phyloP scores from a whole-genome alignment of 2,888 invertebrate species.

The Erebia palarica region DNA sequence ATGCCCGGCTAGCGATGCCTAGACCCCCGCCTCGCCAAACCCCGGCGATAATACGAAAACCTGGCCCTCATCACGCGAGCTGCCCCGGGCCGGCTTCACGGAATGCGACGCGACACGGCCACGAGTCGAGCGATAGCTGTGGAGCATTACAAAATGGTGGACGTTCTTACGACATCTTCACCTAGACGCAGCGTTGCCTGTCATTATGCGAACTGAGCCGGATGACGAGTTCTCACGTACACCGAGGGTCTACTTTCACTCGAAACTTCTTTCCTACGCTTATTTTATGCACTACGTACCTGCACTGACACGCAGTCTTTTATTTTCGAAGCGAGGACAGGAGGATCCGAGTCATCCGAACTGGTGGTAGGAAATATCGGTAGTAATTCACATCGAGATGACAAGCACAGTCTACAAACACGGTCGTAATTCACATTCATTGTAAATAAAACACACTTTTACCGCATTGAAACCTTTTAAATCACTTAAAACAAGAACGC shows the following conservation, averaged over 20 bases:
- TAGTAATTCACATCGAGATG: slow-evolving; percentile 82
- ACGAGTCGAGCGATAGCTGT: slow-evolving; percentile 78
- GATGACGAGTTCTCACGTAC: slow-evolving; percentile 80
- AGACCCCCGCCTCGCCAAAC: slow-evolving; percentile 73
- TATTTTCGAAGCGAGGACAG: slow-evolving; percentile 84
- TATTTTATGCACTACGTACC: slow-evolving; percentile 79
- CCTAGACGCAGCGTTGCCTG: slow-evolving; percentile 77
- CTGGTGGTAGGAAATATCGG: slow-evolving; percentile 83
- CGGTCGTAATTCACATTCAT: slow-evolving; percentile 81
- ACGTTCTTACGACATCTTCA: slow-evolving; percentile 84
- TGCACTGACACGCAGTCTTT: slow-evolving; percentile 85
- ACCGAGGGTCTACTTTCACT: slow-evolving; percentile 81
- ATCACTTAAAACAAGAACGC: slow-evolving; percentile 74
- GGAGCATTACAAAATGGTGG: slow-evolving; percentile 83
- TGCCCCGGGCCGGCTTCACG: slow-evolving; percentile 76
- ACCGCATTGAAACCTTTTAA: slow-evolving; percentile 62
- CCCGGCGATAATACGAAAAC: slow-evolving; percentile 75
- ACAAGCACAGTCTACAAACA: slow-evolving; percentile 85
- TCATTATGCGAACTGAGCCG: slow-evolving; percentile 78
- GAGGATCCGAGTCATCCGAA: slow-evolving; percentile 78
- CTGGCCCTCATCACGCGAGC: slow-evolving; percentile 74
- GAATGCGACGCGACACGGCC: slow-evolving; percentile 78
- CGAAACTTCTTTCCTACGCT: slow-evolving; percentile 63
- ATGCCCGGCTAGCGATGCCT: slow-evolving; percentile 64
- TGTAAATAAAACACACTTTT: slow-evolving; percentile 75